These are phyloP conservation scores for Drosophila greeni DNA, from an alignment of 2,888 invertebrate species.

Conservation along the genomic window DNA sequence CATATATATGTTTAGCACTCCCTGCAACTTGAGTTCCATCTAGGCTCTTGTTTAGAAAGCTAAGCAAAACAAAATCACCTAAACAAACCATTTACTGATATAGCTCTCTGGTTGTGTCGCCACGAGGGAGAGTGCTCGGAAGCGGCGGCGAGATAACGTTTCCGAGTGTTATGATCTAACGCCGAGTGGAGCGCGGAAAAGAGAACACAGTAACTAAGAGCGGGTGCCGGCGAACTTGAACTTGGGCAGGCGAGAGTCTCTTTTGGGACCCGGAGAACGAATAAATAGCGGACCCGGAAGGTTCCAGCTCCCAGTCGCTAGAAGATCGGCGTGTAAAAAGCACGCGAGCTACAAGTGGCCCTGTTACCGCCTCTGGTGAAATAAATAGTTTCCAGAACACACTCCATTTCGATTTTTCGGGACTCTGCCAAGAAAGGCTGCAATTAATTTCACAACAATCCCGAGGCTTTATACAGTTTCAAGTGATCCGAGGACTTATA, in stretches of 20 bases:
- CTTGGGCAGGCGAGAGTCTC: constrained; percentile 18
- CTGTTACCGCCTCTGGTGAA: constrained; percentile 48
- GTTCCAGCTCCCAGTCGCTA: constrained; percentile 16
- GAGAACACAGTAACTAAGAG: constrained; percentile 13
- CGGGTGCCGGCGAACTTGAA: constrained; percentile 23
- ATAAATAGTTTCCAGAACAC: constrained; percentile 43
- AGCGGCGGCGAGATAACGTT: neutral
- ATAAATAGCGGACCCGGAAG: constrained; percentile 38
- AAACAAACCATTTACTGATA: constrained; percentile 1
- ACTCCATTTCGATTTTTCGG: neutral
- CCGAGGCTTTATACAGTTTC: neutral
- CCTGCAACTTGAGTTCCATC: neutral
- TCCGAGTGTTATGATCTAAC: constrained; percentile 11
- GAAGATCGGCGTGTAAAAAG: constrained; percentile 10
- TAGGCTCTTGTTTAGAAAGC: constrained; percentile 26
- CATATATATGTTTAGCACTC: neutral
- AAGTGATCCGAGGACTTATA: constrained; percentile 44
- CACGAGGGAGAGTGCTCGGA: constrained; percentile 2
- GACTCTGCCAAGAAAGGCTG: constrained; percentile 5
- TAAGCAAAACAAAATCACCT: constrained; percentile 26
- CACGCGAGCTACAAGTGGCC: constrained; percentile 1
- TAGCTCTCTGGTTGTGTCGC: neutral
- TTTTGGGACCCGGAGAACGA: constrained; percentile 12
- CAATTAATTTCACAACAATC: constrained; percentile 18
- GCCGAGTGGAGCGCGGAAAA: neutral